phyloP scores from a whole-genome alignment of 2,113 vertebrate species.

The Halichoeres trimaculatus region DNA sequence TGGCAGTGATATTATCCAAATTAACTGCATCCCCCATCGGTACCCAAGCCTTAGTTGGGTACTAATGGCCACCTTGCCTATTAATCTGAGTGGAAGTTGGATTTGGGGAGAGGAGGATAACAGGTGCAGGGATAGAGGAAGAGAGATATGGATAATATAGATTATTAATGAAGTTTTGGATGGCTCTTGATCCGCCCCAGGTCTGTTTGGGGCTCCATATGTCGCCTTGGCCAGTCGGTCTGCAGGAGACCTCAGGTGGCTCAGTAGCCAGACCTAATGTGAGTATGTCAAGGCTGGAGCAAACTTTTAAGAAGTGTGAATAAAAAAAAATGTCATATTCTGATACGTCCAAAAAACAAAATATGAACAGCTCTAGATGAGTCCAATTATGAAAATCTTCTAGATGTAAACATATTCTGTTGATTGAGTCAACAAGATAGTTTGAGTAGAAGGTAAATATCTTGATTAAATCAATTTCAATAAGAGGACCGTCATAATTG shows the following conservation, averaged over 20 bases:
- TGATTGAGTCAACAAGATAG: slow-evolving; percentile 52
- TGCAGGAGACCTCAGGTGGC: slow-evolving; percentile 55
- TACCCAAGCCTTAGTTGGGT: slow-evolving; percentile 74
- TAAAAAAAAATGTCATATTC: not conserved
- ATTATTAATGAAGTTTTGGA: slow-evolving; percentile 79
- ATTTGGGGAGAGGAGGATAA: slow-evolving; percentile 63
- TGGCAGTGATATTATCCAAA: slow-evolving; percentile 84
- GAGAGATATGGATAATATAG: slow-evolving; percentile 71
- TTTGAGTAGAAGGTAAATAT: slow-evolving; percentile 43
- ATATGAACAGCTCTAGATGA: not conserved
- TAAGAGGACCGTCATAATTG: slow-evolving; percentile 44
- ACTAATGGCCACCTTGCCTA: slow-evolving; percentile 81
- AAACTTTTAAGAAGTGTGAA: not conserved
- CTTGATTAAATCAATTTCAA: slow-evolving; percentile 38
- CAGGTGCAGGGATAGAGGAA: slow-evolving; percentile 78
- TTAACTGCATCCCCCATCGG: slow-evolving; percentile 78
- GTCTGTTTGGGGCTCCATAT: slow-evolving; percentile 74
- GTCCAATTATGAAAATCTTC: slow-evolving; percentile 33
- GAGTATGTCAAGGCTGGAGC: slow-evolving; percentile 1
- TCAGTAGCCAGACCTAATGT: slow-evolving; percentile 49
- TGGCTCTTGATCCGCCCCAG: slow-evolving; percentile 56
- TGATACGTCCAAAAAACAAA: slow-evolving; percentile 2
- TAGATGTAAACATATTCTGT: slow-evolving; percentile 43
- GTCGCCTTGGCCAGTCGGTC: slow-evolving; percentile 66
- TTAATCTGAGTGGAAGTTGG: slow-evolving; percentile 78